Conservation (phyloP, 2,797 vertebrate species). For the Manis pentadactyla region DNA sequence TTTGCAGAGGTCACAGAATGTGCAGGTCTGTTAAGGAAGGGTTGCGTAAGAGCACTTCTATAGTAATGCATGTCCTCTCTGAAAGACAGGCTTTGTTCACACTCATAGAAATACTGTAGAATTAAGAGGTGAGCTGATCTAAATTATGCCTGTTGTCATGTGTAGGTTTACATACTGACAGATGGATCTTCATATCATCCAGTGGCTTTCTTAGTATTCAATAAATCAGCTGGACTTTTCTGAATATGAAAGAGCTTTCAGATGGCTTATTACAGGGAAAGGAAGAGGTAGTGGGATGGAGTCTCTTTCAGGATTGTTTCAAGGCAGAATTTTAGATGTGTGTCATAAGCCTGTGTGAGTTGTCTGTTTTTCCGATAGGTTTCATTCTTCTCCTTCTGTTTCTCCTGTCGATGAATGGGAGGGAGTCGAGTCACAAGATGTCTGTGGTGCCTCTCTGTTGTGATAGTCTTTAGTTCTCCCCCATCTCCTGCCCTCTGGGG, state of each 20-base stretch:
- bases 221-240: background rate
- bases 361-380: background rate
- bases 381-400: background rate
- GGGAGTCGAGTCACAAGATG: background rate
- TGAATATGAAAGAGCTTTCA: background rate
- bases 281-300: background rate
- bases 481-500: background rate
- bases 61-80: background rate
- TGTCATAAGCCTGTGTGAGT: background rate
- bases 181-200: background rate
- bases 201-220: background rate
- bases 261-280: background rate
- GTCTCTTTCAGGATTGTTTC: slow-evolving; percentile 7
- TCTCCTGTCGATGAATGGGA: background rate
- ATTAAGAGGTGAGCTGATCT: background rate
- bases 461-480: background rate
- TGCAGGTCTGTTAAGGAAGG: background rate
- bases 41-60: background rate
- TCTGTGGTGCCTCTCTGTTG: background rate
- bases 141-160: background rate
- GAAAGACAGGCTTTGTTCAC: background rate
- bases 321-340: background rate
- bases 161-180: background rate
- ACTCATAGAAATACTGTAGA: background rate
- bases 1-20: background rate